A percentile compares a stretch with the other conserved stretches of the same genome.
phyloP scores from a whole-genome alignment of 1,140 invertebrate genomes.

The Plutomurus gul region DNA sequence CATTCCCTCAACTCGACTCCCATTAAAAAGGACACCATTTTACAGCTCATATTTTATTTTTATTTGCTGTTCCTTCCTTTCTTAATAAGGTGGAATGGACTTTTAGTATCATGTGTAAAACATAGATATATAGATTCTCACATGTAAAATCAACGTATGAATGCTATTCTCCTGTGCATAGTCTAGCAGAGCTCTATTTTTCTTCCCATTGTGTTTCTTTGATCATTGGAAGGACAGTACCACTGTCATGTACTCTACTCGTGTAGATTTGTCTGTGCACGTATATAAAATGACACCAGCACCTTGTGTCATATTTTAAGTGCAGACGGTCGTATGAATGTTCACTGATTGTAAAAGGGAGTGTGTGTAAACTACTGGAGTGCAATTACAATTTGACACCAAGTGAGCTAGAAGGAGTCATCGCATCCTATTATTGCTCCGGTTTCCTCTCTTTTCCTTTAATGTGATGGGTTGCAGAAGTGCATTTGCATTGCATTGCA shows the following conservation, averaged over 20 bases:
- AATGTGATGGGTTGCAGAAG: conserved; percentile 14
- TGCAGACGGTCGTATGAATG: not conserved
- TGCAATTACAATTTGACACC: conserved; percentile 4
- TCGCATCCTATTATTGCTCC: not conserved
- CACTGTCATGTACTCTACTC: no score
- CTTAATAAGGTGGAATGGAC: not conserved
- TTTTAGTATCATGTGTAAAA: not conserved
- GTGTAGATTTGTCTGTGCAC: no score
- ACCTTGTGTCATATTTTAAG: no score
- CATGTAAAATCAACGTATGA: no score
- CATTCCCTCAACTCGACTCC: no score
- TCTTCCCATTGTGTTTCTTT: no score
- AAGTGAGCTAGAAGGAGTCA: not conserved
- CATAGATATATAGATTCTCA: no score
- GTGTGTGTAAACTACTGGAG: not conserved
- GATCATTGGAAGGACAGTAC: no score
- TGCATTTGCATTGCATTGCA: not conserved
- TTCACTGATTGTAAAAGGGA: no score
- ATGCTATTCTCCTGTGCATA: no score
- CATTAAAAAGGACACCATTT: not conserved
- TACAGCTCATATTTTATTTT: conserved; percentile 12
- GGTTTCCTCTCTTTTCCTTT: not conserved
- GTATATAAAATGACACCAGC: no score
- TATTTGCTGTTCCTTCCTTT: not conserved
- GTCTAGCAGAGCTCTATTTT: no score